Percentiles rank a stretch among this genome's conserved stretches.
Conservation (phyloP, 2,888 invertebrate genomes). For the Philaethria dido region DNA sequence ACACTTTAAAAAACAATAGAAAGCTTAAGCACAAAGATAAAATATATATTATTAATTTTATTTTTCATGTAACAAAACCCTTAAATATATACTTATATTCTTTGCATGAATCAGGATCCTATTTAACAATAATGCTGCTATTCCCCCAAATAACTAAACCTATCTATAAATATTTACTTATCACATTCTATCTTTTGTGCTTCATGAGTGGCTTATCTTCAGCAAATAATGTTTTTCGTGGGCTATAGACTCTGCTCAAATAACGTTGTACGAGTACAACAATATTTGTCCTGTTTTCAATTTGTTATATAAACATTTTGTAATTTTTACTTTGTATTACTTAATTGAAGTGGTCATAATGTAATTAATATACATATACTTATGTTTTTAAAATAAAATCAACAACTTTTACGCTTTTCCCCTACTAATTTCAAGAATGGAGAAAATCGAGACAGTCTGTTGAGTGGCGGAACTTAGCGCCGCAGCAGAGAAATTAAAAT, state of each 20-base stretch:
- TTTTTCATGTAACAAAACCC: too few species aligned
- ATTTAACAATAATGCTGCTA: not conserved
- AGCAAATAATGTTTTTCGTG: constrained; percentile 8
- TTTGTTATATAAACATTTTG: constrained; percentile 7
- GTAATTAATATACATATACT: not conserved
- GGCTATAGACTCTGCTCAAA: not conserved
- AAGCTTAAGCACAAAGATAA: too few species aligned
- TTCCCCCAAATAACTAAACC: not conserved
- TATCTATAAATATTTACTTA: constrained; percentile 7
- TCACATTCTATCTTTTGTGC: constrained; percentile 3
- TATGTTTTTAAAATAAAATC: too few species aligned
- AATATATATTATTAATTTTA: too few species aligned
- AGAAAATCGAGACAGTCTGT: too few species aligned
- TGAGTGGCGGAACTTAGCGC: too few species aligned
- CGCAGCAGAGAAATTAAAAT: too few species aligned
- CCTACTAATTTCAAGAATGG: too few species aligned
- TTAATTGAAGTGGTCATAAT: not conserved
- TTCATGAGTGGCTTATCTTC: not conserved
- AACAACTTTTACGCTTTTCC: too few species aligned
- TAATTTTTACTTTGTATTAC: constrained; percentile 2
- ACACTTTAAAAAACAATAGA: too few species aligned
- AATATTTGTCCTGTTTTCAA: constrained; percentile 9
- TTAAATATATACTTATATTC: not conserved
- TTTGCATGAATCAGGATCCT: not conserved
- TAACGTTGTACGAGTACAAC: not conserved